Evolutionary conservation across 2,888 invertebrate species (phyloP), one percentile per base, ranked within the genome.

Genomic region (Doris montereyensis): DNA sequence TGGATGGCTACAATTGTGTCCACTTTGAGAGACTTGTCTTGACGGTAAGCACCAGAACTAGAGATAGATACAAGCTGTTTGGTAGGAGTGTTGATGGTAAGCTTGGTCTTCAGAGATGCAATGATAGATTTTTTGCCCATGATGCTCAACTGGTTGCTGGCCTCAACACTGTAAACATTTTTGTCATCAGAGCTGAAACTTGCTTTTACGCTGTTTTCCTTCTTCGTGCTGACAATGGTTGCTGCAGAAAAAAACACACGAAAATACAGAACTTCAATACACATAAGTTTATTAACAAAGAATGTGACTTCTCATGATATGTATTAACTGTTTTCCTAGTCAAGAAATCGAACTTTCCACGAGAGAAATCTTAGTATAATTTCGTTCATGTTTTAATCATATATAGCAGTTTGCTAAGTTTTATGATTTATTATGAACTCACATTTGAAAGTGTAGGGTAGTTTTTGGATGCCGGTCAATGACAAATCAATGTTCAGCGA

Each of bases 371-470:
- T n/a, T n/a, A n/a, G n/a, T n/a, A n/a, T n/a, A n/a, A n/a, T n/a
- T n/a, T n/a, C n/a, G n/a, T n/a, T n/a, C n/a, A n/a, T n/a, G n/a
- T n/a, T n/a, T n/a, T n/a, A n/a, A n/a, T n/a, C n/a, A n/a, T n/a
- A n/a, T n/a, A n/a, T n/a, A n/a, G n/a, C n/a, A n/a, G n/a, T n/a
- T n/a, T n/a, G n/a, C n/a, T n/a, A n/a, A n/a, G n/a, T n/a, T n/a
- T n/a, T n/a, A n/a, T n/a, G n/a, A n/a, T n/a, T n/a, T n/a, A n/a
- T n/a, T n/a, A n/a, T n/a, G n/a, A n/a, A 83, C 81, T 81, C 83
- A 88, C 88, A 60, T 84, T 83, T 82, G 4, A 86, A 52, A 10
- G 77, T 79, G 24, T 86, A 75, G 10, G 87, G 84, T 24, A 85
- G 26, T 10, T 72, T 77, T 10, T 77, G 81, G 13, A 86, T 30